phyloP scores from a whole-genome alignment of 2,113 vertebrate species.

The Pionites leucogaster region DNA sequence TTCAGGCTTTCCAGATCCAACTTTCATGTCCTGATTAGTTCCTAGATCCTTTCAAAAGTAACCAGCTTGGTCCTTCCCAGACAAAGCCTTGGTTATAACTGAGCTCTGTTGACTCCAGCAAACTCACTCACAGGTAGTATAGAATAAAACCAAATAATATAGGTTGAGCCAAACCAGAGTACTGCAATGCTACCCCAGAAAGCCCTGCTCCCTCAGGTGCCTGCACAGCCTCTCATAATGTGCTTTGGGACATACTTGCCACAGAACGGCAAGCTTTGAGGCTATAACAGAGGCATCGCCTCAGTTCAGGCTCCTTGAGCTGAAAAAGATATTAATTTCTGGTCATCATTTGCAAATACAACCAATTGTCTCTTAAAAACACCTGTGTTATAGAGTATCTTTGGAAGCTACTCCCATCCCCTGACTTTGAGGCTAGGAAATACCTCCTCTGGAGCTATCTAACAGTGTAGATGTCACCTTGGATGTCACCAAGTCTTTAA shows the following conservation, averaged over 20 bases:
- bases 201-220: neutral
- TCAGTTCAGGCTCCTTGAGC: neutral
- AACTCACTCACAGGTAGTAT: neutral
- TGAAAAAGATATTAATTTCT: neutral
- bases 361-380: neutral
- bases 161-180: neutral
- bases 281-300: neutral
- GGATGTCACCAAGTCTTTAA: neutral
- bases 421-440: neutral
- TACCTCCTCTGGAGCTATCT: neutral
- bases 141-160: neutral
- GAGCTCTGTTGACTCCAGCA: neutral
- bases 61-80: neutral
- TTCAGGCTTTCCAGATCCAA: neutral
- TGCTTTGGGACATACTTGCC: neutral
- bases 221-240: neutral
- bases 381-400: accelerated
- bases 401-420: neutral
- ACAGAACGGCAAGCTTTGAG: neutral
- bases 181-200: neutral
- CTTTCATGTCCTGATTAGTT: neutral
- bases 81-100: neutral
- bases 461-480: neutral
- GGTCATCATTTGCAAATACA: neutral
- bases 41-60: neutral